Evolutionary conservation across 1,140 invertebrate genomes (phyloP), one percentile per base, ranked within the genome.

Genomic region (Zeugodacus cucurbitae): DNA sequence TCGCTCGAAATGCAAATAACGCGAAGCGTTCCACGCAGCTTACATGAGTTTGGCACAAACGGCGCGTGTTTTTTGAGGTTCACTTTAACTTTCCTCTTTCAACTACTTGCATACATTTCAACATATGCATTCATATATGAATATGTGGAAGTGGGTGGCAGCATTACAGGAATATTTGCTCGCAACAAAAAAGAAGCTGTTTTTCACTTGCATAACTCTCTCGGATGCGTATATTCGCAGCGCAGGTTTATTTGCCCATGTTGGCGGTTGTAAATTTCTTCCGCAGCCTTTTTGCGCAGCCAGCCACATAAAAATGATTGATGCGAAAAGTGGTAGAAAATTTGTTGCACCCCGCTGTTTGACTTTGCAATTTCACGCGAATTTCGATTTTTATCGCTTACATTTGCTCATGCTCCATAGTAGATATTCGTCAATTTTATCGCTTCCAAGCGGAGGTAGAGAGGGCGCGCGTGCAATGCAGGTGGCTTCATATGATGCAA

Each of bases 261-360:
- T 29, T n/a, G 26, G 22, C 1, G 3, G n/a, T 29, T 6, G 26
- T 67, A 32, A 54, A 54, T 67, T 32, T 67, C 26, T 67, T 29
- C 29, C 10, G 26, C 26, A 32, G 29, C 29, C 3, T 1, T 67
- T 67, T 67, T 67, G 62, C 29, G 62, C 62, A 67, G 29, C 62
- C 62, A 67, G 29, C 62, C 62, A 67, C 62, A 67, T 32, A 67
- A 67, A 67, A 67, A 67, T 67, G 62, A 67, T 67, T 67, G 62
- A 67, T 67, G 62, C 5, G 62, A 4, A 67, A 67, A 67, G 32
- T 67, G 62, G 11, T 67, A 67, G 62, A 67, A 26, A 67, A 67
- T 67, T 67, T 67, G 62, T 67, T 32, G 62, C 62, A 32, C 29
- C 29, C 29, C 62, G 11, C 29, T 34, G 11, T 34, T 67, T 67